Evolutionary conservation across 2,888 invertebrate species (phyloP).

Genomic region (Drosophila stalkeri): DNA sequence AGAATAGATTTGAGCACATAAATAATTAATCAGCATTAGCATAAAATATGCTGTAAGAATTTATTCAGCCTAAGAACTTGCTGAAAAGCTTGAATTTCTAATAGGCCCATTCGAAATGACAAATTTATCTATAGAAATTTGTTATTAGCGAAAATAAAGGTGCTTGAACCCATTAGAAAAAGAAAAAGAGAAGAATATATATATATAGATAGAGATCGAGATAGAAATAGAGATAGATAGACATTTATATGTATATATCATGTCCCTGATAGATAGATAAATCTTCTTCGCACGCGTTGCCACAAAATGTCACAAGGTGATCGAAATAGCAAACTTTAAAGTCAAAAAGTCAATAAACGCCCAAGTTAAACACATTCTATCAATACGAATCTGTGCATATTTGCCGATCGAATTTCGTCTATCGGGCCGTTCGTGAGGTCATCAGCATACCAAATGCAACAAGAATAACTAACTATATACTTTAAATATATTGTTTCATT

Average conservation of each 20-base stretch:
- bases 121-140: conserved; percentile 28
- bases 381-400: conserved; percentile 26
- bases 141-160: conserved; percentile 25
- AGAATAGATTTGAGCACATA: conserved; percentile 15
- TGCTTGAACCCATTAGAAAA: conserved; percentile 46
- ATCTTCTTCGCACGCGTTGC: conserved; percentile 34
- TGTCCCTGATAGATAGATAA: conserved; percentile 30
- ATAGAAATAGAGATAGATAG: not conserved
- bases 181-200: not conserved
- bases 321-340: conserved; percentile 23
- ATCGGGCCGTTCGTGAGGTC: conserved; percentile 60
- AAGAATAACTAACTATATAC: conserved; percentile 32
- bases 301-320: conserved; percentile 60
- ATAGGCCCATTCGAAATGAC: conserved; percentile 20
- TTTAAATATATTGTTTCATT: conserved; percentile 32
- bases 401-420: conserved; percentile 27
- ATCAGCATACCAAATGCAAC: conserved; percentile 55
- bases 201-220: not conserved
- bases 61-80: conserved; percentile 38
- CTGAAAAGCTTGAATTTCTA: conserved; percentile 7
- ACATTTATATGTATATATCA: conserved; percentile 1
- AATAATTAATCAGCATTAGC: conserved; percentile 41
- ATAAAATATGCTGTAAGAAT: conserved; percentile 40
- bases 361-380: conserved; percentile 42
- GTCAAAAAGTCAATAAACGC: not conserved